Evolutionary conservation across 2,797 vertebrate genomes (phyloP), one percentile per base, ranked within the genome.

Genomic region (Poecilia gillii): DNA sequence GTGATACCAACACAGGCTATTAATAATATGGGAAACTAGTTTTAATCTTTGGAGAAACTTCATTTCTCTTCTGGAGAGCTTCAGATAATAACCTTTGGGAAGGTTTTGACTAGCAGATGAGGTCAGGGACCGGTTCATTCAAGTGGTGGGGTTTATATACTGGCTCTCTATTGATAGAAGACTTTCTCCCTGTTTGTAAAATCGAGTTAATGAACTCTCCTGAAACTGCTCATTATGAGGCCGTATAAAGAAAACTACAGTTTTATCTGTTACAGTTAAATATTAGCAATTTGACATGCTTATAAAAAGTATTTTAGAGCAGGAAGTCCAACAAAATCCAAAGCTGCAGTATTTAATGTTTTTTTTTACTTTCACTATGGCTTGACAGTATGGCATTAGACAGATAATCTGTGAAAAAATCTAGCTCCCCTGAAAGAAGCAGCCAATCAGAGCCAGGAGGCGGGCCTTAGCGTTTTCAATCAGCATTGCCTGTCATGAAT

Each of bases 1-100:
- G 23, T 39, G 62, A 39, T 66, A 23, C 31, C 33, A 64, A 64
- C 62, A 18, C 6, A 66, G 8, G 18, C 33, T 66, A 23, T 39
- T 66, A 66, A 66, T 66, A 66, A 66, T 11, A 66, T 39, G 33
- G 33, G 33, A 66, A 66, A 66, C 62, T 23, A 12, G 18, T 39
- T 66, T 66, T 39, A 39, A 66, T 23, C 33, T 64, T 20, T 33
- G 6, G 5, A 33, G 28, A 36, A 62, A 33, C 31, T 16, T 33
- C 14, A 57, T 62, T 62, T 62, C 55, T 57, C 55, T 59, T 59
- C n/a, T 59, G n/a, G n/a, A 59, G n/a, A 28, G n/a, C 55, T 57
- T 59, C 6, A 62, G 57, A 33, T 62, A 62, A 62, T 62, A 33
- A 62, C 59, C 59, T 62, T 33, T 62, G 59, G 28, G 14, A 36